Percentiles rank a stretch among this genome's conserved stretches.
Conservation (phyloP, 2,113 vertebrate species). For the Plectropomus leopardus region DNA sequence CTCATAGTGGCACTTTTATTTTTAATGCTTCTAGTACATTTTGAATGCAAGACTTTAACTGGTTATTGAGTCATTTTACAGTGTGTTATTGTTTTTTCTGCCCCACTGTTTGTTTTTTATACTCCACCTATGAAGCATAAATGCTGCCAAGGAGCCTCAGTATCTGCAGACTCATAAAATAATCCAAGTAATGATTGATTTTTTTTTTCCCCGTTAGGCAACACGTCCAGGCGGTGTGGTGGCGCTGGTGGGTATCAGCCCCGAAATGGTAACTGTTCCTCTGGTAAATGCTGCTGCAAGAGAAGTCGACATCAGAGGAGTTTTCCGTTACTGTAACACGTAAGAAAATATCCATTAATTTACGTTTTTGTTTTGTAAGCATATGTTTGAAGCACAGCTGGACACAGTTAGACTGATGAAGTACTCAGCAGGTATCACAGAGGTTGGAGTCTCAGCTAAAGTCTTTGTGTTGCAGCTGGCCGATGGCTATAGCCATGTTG, state of each 20-base stretch:
- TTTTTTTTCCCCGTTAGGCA: conserved; percentile 80
- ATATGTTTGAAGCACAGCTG: neutral
- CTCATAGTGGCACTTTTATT: neutral
- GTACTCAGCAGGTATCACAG: neutral
- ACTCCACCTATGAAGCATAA: neutral
- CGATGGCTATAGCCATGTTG: conserved; percentile 92
- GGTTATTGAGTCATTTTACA: neutral
- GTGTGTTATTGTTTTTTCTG: neutral
- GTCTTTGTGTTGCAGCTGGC: conserved; percentile 89
- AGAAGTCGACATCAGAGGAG: conserved; percentile 95
- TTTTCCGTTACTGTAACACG: conserved; percentile 98
- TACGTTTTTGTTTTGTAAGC: neutral
- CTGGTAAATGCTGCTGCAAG: conserved; percentile 87
- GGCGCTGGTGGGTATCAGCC: conserved; percentile 91
- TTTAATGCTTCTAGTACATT: neutral
- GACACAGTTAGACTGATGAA: neutral
- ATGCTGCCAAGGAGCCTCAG: neutral
- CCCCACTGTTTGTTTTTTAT: neutral
- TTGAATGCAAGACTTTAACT: neutral
- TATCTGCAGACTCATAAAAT: neutral
- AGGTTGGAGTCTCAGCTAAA: neutral
- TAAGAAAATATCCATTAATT: conserved; percentile 75
- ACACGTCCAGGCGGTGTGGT: conserved; percentile 93
- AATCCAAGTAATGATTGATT: neutral
- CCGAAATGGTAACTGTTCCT: conserved; percentile 89